phyloP scores from a whole-genome alignment of 2,888 invertebrate genomes.

The Hymenopus coronatus region DNA sequence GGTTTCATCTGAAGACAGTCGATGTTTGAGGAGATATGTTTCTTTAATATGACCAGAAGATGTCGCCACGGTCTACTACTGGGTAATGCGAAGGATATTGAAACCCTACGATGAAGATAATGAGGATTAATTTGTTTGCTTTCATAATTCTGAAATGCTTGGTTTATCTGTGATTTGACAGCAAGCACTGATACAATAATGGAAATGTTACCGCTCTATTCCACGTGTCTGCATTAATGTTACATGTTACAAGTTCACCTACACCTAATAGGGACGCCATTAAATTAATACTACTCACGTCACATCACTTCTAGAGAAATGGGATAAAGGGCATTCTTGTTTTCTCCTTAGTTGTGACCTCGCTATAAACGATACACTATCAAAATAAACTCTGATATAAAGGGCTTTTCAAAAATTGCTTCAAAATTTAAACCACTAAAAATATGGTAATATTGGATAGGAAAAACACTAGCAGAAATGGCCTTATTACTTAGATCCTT shows the following conservation, averaged over 20 bases:
- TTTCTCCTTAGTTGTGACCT: no score
- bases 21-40: background rate
- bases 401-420: no score
- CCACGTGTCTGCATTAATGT: background rate
- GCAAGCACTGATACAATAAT: background rate
- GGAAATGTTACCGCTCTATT: background rate
- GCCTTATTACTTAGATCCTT: no score
- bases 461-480: no score
- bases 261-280: background rate
- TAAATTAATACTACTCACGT: no score
- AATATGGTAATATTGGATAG: no score
- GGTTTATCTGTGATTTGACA: background rate
- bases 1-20: background rate
- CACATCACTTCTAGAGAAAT: no score
- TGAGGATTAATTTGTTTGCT: background rate
- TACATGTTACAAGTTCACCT: background rate
- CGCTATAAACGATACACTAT: no score
- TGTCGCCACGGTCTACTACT: background rate
- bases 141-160: background rate
- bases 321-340: no score
- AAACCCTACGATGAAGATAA: background rate
- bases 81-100: background rate
- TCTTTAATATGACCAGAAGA: background rate
- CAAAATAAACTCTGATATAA: no score
- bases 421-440: no score